Base-by-base conservation (phyloP, 2,888 invertebrate species). In the Dugesia japonica region DNA sequence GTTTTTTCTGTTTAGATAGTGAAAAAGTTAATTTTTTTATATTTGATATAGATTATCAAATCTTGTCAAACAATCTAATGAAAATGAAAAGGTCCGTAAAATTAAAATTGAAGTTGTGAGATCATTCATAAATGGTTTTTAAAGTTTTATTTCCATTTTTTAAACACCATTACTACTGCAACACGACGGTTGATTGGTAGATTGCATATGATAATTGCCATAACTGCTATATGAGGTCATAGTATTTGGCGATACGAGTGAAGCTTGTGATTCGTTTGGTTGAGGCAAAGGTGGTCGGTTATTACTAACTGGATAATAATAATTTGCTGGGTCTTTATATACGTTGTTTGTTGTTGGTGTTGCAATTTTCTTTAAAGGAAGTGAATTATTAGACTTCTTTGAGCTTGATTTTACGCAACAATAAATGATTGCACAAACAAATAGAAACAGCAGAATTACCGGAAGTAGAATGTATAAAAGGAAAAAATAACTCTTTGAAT, bases 191-290 rank as follows among this genome's bases (percentile, higher is more conserved):
- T 56, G 56, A 56, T 23, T 56, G 4, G n/a, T 56, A 1, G 56
- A 23, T n/a, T 4, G 56, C 23, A 56, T 23, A 56, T 56, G 56
- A 56, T 56, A 56, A n/a, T 56, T 56, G 4, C 56, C 56, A n/a
- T 56, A 56, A 56, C 56, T 56, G n/a, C 56, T 56, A 56, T 56
- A 56, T 4, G 56, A 20, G 1, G 56, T 56, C 20, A 56, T 4
- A 56, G 56, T 56, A n/a, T 56, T 56, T 7, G 56, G 56, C 4
- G 56, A 56, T 13, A n/a, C 56, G 23, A 56, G 56, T 9, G 56
- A 56, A n/a, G n/a, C n/a, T n/a, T 56, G 56, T 4, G 56, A 56
- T n/a, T 56, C 56, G 23, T 56, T 56, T 56, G 56, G 56, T 56
- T 56, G 56, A 4, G 56, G 56, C 1, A 56, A n/a, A 56, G 56